Evolutionary conservation across 2,113 vertebrate genomes (phyloP).

Genomic region (Phaetusa simplex): DNA sequence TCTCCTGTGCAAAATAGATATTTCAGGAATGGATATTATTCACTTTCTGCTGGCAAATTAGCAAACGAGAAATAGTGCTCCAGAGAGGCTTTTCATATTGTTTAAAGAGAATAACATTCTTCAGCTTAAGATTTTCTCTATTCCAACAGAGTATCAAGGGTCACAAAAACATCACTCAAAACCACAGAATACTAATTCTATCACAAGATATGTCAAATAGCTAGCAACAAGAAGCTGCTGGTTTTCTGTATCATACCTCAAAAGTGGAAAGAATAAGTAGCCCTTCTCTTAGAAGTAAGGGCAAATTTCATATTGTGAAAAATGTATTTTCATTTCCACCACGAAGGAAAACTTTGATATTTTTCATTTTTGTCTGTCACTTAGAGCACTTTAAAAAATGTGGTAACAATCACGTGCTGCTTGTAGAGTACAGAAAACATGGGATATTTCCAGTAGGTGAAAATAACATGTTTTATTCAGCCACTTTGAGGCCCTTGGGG

Average conservation of each 20-base stretch:
- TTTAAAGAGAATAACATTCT: background rate
- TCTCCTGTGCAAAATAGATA: background rate
- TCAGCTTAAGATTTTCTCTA: background rate
- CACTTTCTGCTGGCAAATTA: background rate
- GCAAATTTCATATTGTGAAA: background rate
- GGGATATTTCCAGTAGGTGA: slow-evolving; percentile 16
- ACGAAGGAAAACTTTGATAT: background rate
- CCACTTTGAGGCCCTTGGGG: background rate
- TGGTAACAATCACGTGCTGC: background rate
- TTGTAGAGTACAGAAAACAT: background rate
- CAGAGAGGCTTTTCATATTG: background rate
- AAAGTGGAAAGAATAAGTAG: background rate
- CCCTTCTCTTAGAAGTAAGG: background rate
- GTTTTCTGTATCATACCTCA: background rate
- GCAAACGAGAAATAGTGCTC: background rate
- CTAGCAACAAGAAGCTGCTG: rapidly evolving
- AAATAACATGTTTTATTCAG: slow-evolving; percentile 30
- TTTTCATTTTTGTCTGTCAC: slow-evolving; percentile 3
- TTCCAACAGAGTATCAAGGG: background rate
- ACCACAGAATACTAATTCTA: background rate
- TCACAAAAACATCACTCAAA: background rate
- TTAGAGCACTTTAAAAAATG: background rate
- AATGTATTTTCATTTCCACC: background rate
- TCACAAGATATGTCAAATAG: background rate
- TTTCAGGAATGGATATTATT: background rate